Percentiles rank a stretch among this genome's conserved stretches.
These are phyloP conservation scores for Indri indri DNA, from an alignment of 2,113 vertebrate species.

Conservation along the genomic window DNA sequence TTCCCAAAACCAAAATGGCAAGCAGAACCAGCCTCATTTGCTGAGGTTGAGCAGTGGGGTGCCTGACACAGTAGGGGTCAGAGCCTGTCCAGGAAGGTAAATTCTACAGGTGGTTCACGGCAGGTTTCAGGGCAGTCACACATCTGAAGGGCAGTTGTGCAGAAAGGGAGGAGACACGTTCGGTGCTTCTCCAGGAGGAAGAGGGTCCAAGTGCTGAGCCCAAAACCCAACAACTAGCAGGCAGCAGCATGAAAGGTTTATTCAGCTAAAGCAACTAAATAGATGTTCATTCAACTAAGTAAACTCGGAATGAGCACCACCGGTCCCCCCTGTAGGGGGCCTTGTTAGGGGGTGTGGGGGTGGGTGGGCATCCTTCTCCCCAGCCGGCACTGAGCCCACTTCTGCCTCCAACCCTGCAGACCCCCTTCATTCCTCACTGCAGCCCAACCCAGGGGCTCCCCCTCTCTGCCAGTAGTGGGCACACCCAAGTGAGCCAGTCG, in stretches of 20 bases:
- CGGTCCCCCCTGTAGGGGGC: too few species aligned
- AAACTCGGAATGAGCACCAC: neutral
- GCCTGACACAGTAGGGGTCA: rapidly evolving
- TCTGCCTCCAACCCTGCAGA: neutral
- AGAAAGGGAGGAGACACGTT: neutral
- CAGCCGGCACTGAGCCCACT: rapidly evolving
- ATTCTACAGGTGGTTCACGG: rapidly evolving
- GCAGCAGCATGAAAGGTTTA: neutral
- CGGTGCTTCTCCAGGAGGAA: neutral
- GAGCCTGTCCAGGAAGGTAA: neutral
- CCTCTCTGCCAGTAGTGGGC: neutral
- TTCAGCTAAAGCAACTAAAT: neutral
- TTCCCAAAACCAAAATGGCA: neutral
- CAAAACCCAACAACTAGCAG: neutral
- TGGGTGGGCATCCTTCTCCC: neutral
- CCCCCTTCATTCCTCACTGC: neutral
- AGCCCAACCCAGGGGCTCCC: neutral
- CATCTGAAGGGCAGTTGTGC: neutral
- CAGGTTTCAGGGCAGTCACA: neutral
- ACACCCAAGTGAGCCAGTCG: neutral
- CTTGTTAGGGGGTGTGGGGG: neutral
- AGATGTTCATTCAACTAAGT: neutral
- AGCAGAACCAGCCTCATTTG: neutral
- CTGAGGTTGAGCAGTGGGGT: neutral
- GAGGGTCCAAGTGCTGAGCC: rapidly evolving